Conservation (phyloP, 2,113 vertebrate genomes). For the Merops nubicus region DNA sequence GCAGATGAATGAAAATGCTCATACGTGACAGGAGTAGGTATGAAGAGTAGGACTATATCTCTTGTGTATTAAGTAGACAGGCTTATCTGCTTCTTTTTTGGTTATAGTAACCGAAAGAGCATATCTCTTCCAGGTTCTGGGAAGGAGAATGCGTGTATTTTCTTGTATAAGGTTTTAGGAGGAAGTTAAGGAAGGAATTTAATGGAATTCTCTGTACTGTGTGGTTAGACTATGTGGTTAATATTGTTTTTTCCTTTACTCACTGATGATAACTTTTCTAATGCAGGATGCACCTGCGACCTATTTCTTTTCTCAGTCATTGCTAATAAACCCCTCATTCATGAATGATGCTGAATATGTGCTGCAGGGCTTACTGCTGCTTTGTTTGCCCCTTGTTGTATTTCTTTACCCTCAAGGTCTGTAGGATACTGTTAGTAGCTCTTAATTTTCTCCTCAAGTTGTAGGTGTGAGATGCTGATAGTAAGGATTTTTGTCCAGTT, state of each 20-base stretch:
- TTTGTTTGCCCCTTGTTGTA: neutral
- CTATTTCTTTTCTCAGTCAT: neutral
- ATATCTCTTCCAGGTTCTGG: neutral
- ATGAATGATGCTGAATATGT: neutral
- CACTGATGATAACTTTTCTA: neutral
- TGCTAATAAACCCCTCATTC: neutral
- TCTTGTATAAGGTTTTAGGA: neutral
- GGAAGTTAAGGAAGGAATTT: neutral
- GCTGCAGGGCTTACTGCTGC: neutral
- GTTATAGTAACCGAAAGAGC: neutral
- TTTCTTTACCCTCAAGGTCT: neutral
- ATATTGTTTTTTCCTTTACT: neutral
- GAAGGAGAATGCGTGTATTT: neutral
- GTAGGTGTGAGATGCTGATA: neutral
- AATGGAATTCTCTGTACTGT: neutral
- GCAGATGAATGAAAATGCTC: neutral
- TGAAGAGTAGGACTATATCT: neutral
- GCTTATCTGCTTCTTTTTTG: neutral
- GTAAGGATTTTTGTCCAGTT: neutral
- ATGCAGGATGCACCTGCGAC: neutral
- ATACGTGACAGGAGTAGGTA: accelerated
- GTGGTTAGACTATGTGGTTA: neutral
- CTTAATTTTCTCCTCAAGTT: neutral
- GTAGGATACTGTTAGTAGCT: neutral
- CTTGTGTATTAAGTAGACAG: neutral